These are phyloP conservation scores for Timandra comae DNA, from an alignment of 2,888 invertebrate species.

Conservation along the genomic window DNA sequence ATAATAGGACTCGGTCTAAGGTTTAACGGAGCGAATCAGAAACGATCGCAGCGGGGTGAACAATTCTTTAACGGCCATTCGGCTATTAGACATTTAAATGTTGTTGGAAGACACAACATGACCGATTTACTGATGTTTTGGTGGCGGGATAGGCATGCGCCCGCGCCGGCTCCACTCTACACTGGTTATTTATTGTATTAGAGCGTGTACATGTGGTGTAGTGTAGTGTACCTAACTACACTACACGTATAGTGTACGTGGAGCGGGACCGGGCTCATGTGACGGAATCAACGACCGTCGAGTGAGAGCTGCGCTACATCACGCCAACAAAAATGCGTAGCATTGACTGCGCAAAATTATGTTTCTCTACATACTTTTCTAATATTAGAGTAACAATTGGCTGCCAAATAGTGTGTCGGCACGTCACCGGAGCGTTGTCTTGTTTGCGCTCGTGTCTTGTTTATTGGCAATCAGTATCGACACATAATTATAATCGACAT, in stretches of 20 bases:
- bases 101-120: no score
- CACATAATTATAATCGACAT: slow-evolving; percentile 10
- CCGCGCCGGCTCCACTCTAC: no score
- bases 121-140: no score
- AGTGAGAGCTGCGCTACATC: slow-evolving; percentile 39
- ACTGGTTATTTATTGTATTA: no score
- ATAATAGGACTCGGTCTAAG: slow-evolving; percentile 18
- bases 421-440: slow-evolving; percentile 31
- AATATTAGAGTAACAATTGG: slow-evolving; percentile 42
- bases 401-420: slow-evolving; percentile 48
- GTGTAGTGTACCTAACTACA: no score
- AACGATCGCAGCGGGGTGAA: slow-evolving; percentile 18
- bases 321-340: slow-evolving; percentile 32
- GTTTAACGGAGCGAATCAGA: slow-evolving; percentile 25
- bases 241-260: neutral
- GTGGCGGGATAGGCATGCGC: no score
- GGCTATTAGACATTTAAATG: no score
- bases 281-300: slow-evolving; percentile 37
- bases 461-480: slow-evolving; percentile 17
- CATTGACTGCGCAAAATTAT: slow-evolving; percentile 40
- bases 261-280: slow-evolving; percentile 10
- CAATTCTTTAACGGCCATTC: slow-evolving; percentile 10
- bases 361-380: slow-evolving; percentile 37
- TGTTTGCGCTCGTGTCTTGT: slow-evolving; percentile 13
- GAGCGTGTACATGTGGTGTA: no score